These are phyloP conservation scores for Hydrozoanthus tunicans DNA, from an alignment of 64 coral and sea anemone species.

Conservation along the genomic window DNA sequence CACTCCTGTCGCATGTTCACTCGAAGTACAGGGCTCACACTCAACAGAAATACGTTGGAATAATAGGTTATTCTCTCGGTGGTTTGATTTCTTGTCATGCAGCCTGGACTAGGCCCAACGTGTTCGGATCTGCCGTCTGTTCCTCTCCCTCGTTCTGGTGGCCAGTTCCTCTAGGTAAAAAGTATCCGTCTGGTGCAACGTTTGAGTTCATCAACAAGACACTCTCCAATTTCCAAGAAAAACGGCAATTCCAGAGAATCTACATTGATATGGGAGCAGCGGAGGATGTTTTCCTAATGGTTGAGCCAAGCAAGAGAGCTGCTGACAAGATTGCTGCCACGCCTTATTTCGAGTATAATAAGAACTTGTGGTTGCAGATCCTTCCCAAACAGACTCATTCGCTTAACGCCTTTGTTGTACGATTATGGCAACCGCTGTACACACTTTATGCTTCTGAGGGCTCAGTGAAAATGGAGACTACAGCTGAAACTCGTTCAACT, in stretches of 20 bases:
- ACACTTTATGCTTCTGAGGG: conserved; percentile 58
- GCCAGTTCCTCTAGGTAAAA: conserved; percentile 39
- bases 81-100: conserved; percentile 64
- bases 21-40: not conserved
- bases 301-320: conserved; percentile 50
- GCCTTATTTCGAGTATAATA: conserved; percentile 61
- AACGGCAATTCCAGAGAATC: conserved; percentile 39
- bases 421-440: conserved; percentile 52
- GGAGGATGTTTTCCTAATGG: conserved; percentile 29
- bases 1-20: conserved; percentile 25
- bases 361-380: conserved; percentile 61
- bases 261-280: conserved; percentile 64
- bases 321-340: conserved; percentile 28
- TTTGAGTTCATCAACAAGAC: conserved; percentile 60
- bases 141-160: conserved; percentile 66
- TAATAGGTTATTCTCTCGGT: conserved; percentile 64
- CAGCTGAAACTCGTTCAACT: too few species aligned
- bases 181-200: conserved; percentile 20
- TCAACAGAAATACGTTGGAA: conserved; percentile 39
- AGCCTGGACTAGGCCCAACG: conserved; percentile 54
- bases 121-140: conserved; percentile 57
- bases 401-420: not conserved
- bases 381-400: conserved; percentile 39
- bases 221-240: conserved; percentile 20
- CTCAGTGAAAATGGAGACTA: not conserved